These are phyloP conservation scores for Larimichthys polyactis DNA, from an alignment of 2,113 vertebrate species.

Conservation along the genomic window DNA sequence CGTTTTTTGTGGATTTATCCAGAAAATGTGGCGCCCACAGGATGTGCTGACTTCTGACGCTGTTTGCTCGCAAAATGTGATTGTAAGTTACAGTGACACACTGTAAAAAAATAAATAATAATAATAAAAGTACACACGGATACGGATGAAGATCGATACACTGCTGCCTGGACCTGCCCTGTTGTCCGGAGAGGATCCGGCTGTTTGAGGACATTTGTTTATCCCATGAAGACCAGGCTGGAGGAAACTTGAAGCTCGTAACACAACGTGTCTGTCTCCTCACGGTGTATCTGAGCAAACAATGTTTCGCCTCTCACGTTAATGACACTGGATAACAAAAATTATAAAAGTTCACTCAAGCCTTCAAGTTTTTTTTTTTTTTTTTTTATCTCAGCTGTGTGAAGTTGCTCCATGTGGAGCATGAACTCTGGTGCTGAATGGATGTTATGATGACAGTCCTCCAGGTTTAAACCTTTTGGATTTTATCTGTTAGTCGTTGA, in stretches of 20 bases:
- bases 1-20: constrained; percentile 59
- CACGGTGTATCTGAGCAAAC: constrained; percentile 48
- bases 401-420: constrained; percentile 32
- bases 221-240: constrained; percentile 25
- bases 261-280: constrained; percentile 42
- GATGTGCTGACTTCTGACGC: constrained; percentile 38
- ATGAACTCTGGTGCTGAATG: constrained; percentile 59
- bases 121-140: background rate
- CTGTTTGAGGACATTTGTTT: constrained; percentile 45
- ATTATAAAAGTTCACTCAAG: constrained; percentile 38
- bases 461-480: constrained; percentile 56
- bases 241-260: constrained; percentile 45
- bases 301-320: constrained; percentile 45
- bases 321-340: constrained; percentile 72
- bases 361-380: background rate
- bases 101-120: background rate
- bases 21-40: constrained; percentile 41
- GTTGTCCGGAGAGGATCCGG: constrained; percentile 37
- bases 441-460: constrained; percentile 55
- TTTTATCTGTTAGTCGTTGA: constrained; percentile 38
- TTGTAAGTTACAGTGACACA: constrained; percentile 29
- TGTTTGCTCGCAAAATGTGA: constrained; percentile 35
- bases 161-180: constrained; percentile 48
- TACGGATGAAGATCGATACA: constrained; percentile 36
- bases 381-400: no score